phyloP scores from a whole-genome alignment of 2,113 vertebrate species.

The Elgaria multicarinata region DNA sequence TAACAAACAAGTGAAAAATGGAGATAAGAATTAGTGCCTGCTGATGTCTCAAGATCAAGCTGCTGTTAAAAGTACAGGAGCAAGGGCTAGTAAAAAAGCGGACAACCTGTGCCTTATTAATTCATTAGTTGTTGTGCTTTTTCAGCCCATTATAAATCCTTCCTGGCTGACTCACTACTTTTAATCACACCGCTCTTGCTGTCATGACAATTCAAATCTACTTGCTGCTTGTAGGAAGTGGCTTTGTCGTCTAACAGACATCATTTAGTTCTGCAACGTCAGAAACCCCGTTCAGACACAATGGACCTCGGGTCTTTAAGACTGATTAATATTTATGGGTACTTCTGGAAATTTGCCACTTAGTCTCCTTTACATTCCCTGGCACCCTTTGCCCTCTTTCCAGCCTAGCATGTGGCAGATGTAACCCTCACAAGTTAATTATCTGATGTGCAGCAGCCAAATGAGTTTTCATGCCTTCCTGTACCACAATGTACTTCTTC shows the following conservation, averaged over 20 bases:
- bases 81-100: background rate
- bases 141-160: background rate
- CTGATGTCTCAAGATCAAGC: background rate
- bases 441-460: slow-evolving; percentile 44
- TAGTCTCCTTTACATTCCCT: slow-evolving; percentile 41
- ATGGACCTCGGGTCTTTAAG: background rate
- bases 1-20: background rate
- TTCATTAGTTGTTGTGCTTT: slow-evolving; percentile 2
- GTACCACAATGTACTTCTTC: slow-evolving; percentile 36
- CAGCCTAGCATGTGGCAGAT: slow-evolving; percentile 11
- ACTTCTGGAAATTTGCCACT: slow-evolving; percentile 43
- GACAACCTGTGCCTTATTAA: background rate
- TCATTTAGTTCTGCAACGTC: slow-evolving; percentile 37
- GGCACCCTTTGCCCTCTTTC: background rate
- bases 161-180: slow-evolving; percentile 37
- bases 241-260: slow-evolving; percentile 35
- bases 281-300: slow-evolving; percentile 35
- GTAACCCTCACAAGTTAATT: slow-evolving; percentile 51
- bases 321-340: slow-evolving; percentile 38
- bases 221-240: slow-evolving; percentile 52
- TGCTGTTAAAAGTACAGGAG: background rate
- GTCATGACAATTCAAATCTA: slow-evolving; percentile 39
- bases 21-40: background rate
- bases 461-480: slow-evolving; percentile 41
- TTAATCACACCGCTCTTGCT: slow-evolving; percentile 23